Evolutionary conservation across 2,797 vertebrate species (phyloP).

Genomic region (Sparus aurata): DNA sequence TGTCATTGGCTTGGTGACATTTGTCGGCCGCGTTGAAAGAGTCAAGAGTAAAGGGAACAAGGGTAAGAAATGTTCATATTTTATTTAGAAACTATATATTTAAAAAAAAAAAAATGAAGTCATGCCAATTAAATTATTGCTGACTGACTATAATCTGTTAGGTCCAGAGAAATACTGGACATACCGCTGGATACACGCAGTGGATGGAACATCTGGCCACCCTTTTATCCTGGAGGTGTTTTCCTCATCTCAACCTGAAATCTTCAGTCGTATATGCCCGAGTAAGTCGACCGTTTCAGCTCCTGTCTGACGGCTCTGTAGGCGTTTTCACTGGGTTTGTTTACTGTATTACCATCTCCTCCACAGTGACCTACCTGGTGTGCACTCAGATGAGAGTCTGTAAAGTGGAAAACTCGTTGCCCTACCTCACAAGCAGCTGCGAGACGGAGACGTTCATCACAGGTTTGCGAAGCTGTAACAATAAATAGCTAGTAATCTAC

Average conservation of each 20-base stretch:
- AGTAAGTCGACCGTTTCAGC: constrained; percentile 68
- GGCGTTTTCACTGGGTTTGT: not conserved
- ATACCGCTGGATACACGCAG: constrained; percentile 92
- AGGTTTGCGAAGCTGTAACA: constrained; percentile 79
- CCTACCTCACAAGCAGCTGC: constrained; percentile 93
- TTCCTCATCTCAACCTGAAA: constrained; percentile 93
- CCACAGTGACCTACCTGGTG: constrained; percentile 88
- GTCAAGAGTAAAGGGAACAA: constrained; percentile 86
- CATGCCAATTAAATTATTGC: not conserved
- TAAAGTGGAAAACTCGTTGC: constrained; percentile 78
- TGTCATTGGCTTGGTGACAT: constrained; percentile 92
- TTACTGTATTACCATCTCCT: not conserved
- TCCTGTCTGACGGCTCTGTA: not conserved
- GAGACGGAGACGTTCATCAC: constrained; percentile 92
- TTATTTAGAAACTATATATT: not conserved
- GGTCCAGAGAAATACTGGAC: constrained; percentile 93
- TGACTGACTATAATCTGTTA: constrained; percentile 48
- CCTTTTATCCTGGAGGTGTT: constrained; percentile 94
- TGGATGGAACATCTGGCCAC: constrained; percentile 89
- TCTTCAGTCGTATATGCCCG: constrained; percentile 91
- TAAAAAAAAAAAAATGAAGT: not conserved
- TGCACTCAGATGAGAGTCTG: constrained; percentile 95
- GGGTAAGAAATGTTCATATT: constrained; percentile 62
- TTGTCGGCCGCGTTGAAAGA: constrained; percentile 92
- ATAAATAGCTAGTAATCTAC: not conserved